Conservation (phyloP, 2,797 vertebrate genomes). For the Morelia viridis region DNA sequence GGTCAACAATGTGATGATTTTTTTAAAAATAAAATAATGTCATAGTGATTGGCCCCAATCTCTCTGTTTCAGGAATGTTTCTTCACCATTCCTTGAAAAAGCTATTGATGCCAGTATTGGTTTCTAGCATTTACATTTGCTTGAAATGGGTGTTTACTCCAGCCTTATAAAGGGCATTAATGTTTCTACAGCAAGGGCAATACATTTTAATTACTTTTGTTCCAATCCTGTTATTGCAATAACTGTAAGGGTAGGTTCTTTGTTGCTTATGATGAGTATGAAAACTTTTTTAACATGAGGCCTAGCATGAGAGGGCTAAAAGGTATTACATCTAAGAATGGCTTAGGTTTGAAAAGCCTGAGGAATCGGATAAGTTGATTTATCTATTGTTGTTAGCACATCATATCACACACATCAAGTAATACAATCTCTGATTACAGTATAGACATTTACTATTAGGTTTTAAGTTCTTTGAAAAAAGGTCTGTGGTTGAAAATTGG, state of each 20-base stretch:
- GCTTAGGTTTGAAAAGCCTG: not conserved
- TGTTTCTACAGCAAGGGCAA: not conserved
- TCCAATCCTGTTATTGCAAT: not conserved
- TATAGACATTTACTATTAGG: not conserved
- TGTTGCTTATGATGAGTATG: not conserved
- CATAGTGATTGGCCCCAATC: not conserved
- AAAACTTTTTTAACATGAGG: not conserved
- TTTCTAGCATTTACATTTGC: not conserved
- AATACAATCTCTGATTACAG: not conserved
- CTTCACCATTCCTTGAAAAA: not conserved
- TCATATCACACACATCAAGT: not conserved
- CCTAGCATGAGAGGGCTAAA: not conserved
- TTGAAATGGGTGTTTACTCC: not conserved
- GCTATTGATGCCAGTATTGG: not conserved
- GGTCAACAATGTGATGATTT: not conserved
- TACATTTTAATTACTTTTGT: not conserved
- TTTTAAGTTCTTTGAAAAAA: not conserved
- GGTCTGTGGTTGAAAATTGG: constrained; percentile 9
- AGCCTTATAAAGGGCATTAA: not conserved
- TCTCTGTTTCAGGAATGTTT: not conserved
- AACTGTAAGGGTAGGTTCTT: not conserved
- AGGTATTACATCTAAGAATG: constrained; percentile 5
- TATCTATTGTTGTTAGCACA: not conserved
- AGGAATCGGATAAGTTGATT: not conserved
- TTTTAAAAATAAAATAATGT: not conserved